phyloP scores from a whole-genome alignment of 2,888 invertebrate genomes.

The Philaethria dido region DNA sequence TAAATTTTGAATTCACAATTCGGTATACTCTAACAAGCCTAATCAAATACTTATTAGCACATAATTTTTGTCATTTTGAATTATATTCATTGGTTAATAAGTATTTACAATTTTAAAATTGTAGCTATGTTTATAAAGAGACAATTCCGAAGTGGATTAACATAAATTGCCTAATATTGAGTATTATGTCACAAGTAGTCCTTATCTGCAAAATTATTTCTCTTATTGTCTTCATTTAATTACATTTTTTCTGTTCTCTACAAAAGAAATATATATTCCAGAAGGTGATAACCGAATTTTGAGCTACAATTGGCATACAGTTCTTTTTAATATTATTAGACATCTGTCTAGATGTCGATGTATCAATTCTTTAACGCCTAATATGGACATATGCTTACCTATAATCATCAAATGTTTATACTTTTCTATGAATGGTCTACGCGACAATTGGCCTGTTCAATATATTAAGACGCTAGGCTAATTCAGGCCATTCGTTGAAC shows the following conservation, averaged over 20 bases:
- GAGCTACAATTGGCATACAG: not conserved
- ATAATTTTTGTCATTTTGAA: not conserved
- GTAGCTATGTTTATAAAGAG: not conserved
- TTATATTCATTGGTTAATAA: not conserved
- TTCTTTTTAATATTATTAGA: not conserved
- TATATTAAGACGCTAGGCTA: no score
- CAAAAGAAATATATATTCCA: no score
- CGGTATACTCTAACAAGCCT: not conserved
- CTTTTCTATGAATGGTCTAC: no score
- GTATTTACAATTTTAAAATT: slow-evolving; percentile 1
- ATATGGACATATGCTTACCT: no score
- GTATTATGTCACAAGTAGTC: not conserved
- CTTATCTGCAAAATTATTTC: not conserved
- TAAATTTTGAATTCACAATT: not conserved
- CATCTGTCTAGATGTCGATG: not conserved
- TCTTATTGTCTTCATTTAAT: no score
- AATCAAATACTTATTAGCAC: not conserved
- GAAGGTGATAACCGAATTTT: not conserved
- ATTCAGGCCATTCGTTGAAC: no score
- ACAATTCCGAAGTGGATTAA: not conserved
- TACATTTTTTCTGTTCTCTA: no score
- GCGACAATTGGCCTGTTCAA: no score
- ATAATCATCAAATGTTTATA: no score
- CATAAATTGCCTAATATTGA: not conserved
- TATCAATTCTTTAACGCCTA: no score